Percentiles rank a stretch among this genome's conserved stretches.
Evolutionary conservation across 2,888 invertebrate species (phyloP).

Genomic region (Cosmorhoe ocellata): DNA sequence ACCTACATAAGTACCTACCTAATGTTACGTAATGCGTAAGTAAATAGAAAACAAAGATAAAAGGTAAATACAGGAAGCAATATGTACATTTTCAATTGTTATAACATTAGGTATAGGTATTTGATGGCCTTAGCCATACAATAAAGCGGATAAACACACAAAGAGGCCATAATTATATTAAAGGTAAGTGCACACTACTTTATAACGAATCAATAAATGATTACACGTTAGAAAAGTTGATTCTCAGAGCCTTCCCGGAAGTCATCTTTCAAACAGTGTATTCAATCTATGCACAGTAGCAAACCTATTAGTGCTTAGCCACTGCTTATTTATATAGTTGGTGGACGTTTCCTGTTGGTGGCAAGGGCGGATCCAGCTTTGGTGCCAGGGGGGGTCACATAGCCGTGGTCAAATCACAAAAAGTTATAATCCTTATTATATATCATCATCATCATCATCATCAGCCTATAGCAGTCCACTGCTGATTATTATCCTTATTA

Average conservation of each 20-base stretch:
- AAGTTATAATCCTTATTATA: too few relatives aligned
- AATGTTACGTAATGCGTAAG: neutral
- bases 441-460: too few relatives aligned
- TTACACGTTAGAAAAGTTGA: conserved; percentile 22
- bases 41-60: neutral
- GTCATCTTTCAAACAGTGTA: conserved; percentile 28
- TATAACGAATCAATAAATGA: conserved; percentile 8
- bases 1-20: neutral
- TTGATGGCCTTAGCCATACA: conserved; percentile 3
- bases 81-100: conserved; percentile 2
- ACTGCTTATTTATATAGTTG: conserved; percentile 19
- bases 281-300: conserved; percentile 26
- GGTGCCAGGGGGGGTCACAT: too few relatives aligned
- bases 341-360: conserved; percentile 30
- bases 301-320: conserved; percentile 21
- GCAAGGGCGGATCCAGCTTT: too few relatives aligned
- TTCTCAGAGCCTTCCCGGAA: conserved; percentile 26
- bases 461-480: too few relatives aligned
- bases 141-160: conserved; percentile 1
- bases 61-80: conserved; percentile 1
- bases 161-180: conserved; percentile 5
- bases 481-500: too few relatives aligned
- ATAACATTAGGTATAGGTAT: conserved; percentile 1
- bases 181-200: conserved; percentile 10
- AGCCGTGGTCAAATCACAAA: too few relatives aligned